These are phyloP conservation scores for Pseudorectes ferrugineus DNA, from an alignment of 2,113 vertebrate species.

Conservation along the genomic window DNA sequence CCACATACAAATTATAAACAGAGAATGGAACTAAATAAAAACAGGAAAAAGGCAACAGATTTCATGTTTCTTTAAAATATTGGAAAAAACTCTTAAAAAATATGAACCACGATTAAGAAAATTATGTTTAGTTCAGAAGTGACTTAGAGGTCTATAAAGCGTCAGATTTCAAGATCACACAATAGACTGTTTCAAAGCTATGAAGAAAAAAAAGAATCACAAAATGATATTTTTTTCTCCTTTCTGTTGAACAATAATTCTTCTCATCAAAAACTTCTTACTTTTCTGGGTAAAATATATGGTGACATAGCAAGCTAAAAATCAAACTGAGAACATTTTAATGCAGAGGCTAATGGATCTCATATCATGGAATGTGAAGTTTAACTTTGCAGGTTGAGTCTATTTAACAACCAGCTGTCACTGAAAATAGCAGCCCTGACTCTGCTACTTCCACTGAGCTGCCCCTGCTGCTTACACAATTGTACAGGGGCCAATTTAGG, in stretches of 20 bases:
- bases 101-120: background rate
- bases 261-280: background rate
- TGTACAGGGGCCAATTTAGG: background rate
- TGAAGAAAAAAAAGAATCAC: background rate
- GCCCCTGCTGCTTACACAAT: background rate
- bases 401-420: background rate
- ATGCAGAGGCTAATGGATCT: background rate
- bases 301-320: background rate
- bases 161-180: background rate
- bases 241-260: background rate
- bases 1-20: background rate
- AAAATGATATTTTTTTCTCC: background rate
- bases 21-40: background rate
- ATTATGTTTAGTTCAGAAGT: background rate
- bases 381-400: background rate
- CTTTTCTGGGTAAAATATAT: background rate
- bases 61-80: background rate
- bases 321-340: background rate
- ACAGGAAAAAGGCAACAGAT: background rate
- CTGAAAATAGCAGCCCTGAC: background rate
- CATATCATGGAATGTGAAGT: background rate
- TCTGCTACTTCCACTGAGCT: background rate
- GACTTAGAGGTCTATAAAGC: background rate
- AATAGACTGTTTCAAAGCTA: background rate
- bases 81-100: background rate